These are phyloP conservation scores for Elachura formosa DNA, from an alignment of 2,113 vertebrate genomes.

Conservation along the genomic window DNA sequence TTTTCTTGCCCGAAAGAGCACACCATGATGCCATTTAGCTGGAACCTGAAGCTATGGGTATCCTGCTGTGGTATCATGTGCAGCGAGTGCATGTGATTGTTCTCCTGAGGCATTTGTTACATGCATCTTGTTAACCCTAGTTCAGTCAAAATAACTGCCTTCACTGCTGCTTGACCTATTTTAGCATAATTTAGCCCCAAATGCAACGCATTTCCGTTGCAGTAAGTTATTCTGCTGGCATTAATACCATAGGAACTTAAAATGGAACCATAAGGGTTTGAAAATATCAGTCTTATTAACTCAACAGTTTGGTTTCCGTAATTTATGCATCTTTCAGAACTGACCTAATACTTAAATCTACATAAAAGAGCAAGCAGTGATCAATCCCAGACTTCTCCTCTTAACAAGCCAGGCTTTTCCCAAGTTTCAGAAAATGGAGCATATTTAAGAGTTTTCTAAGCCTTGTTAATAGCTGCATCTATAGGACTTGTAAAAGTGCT, in stretches of 20 bases:
- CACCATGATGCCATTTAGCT: conserved; percentile 69
- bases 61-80: conserved; percentile 69
- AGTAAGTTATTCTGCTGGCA: conserved; percentile 17
- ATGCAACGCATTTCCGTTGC: neutral
- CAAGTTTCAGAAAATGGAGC: neutral
- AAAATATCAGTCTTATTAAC: conserved; percentile 40
- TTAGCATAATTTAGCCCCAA: conserved; percentile 53
- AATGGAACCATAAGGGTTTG: conserved; percentile 3
- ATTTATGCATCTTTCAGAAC: conserved; percentile 20
- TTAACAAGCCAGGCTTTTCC: neutral
- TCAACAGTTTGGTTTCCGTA: conserved; percentile 29
- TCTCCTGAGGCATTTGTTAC: conserved; percentile 66
- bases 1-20: conserved; percentile 70
- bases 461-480: neutral
- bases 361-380: neutral
- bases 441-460: neutral
- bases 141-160: conserved; percentile 59
- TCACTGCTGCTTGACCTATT: conserved; percentile 68
- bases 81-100: conserved; percentile 48
- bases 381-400: neutral
- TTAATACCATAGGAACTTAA: conserved; percentile 24
- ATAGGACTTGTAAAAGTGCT: neutral
- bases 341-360: conserved; percentile 6
- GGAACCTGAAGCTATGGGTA: conserved; percentile 68
- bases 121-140: conserved; percentile 70